A percentile compares a stretch with the other conserved stretches of the same genome.
Evolutionary conservation across 2,113 vertebrate genomes (phyloP).

Genomic region (rat (Rattus norvegicus)): GRCr8 NC_086023.1:75390001-75390500

Average conservation of each 20-base stretch:
- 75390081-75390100: conserved; percentile 69
- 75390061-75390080: conserved; percentile 70
- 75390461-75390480: not conserved
- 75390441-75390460: not conserved
- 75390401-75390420: not conserved
- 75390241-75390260: conserved; percentile 82
- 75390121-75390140: conserved; percentile 75
- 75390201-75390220: conserved; percentile 80
- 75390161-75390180: not conserved
- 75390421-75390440: not conserved
- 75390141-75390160: conserved; percentile 72
- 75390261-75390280: conserved; percentile 80
- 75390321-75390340: conserved; percentile 69
- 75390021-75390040: conserved; percentile 46
- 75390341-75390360: conserved; percentile 12
- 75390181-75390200: conserved; percentile 68
- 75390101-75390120: conserved; percentile 63
- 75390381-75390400: not conserved
- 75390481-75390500: not conserved
- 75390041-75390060: conserved; percentile 64
- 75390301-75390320: conserved; percentile 77
- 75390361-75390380: conserved; percentile 37
- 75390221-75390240: conserved; percentile 75
- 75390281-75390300: conserved; percentile 78
- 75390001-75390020: conserved; percentile 83